A percentile compares a stretch with the other conserved stretches of the same genome.
These are phyloP conservation scores for Amiota minor DNA, from an alignment of 2,888 invertebrate genomes.

Conservation along the genomic window DNA sequence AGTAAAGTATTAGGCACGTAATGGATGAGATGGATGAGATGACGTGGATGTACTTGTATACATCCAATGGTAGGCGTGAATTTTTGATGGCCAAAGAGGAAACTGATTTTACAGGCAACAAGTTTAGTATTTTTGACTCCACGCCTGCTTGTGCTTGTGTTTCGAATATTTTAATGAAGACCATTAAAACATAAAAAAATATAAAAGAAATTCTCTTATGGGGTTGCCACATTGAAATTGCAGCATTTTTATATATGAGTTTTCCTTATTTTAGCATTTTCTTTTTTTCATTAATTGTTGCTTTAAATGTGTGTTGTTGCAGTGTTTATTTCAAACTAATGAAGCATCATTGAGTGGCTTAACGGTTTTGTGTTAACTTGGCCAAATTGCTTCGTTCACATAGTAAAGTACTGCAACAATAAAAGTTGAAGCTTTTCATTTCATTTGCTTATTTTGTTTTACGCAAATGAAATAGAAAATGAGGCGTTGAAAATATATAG, in stretches of 20 bases:
- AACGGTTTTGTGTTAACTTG: conserved; percentile 47
- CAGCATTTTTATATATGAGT: conserved; percentile 58
- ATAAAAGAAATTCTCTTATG: no score
- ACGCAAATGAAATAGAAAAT: conserved; percentile 50
- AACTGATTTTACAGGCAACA: background rate
- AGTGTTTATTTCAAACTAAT: conserved; percentile 66
- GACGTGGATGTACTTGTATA: no score
- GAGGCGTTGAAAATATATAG: conserved; percentile 48
- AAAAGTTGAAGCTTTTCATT: background rate
- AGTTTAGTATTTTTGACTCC: conserved; percentile 38
- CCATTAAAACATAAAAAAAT: conserved; percentile 51
- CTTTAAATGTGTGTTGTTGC: conserved; percentile 27
- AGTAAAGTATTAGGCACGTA: no score
- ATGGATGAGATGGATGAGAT: no score
- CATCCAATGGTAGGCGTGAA: no score
- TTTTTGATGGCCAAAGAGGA: no score
- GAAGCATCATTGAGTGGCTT: conserved; percentile 57
- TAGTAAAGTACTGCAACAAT: background rate
- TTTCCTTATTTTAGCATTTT: conserved; percentile 48
- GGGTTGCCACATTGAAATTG: conserved; percentile 50
- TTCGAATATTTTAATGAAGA: conserved; percentile 67
- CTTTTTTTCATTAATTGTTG: conserved; percentile 45
- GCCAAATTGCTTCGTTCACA: background rate
- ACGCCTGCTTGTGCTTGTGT: conserved; percentile 62
- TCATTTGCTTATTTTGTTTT: conserved; percentile 41